Evolutionary conservation across 2,797 vertebrate genomes (phyloP).

Genomic region (Urophycis tenuis): DNA sequence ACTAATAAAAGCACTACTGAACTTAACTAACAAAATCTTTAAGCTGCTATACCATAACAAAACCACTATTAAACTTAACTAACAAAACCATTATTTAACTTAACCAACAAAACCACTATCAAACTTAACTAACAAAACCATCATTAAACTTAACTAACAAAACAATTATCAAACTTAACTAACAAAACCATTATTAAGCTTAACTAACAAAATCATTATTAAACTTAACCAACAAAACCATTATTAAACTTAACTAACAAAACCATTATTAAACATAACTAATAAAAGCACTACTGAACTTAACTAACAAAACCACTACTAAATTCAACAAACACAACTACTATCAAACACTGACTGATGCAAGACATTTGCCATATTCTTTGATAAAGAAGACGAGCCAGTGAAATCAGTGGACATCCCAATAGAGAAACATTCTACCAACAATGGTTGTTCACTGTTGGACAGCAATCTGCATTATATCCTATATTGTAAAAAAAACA

Average conservation of each 20-base stretch:
- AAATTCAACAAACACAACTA: background rate
- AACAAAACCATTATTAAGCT: background rate
- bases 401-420: background rate
- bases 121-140: background rate
- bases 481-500: too few species aligned
- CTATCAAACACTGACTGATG: too few species aligned
- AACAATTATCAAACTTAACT: too few species aligned
- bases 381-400: background rate
- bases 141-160: background rate
- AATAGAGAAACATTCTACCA: background rate
- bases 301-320: background rate
- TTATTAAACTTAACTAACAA: background rate
- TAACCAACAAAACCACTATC: background rate
- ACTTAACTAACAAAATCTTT: background rate
- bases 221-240: background rate
- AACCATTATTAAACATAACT: too few species aligned
- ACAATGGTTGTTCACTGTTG: too few species aligned
- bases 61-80: too few species aligned
- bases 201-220: background rate
- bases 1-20: background rate
- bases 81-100: too few species aligned
- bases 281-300: too few species aligned
- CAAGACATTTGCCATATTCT: background rate
- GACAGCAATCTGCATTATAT: too few species aligned
- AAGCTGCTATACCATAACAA: background rate